Base-by-base conservation (phyloP, 1,140 invertebrate species). In the Drosophila cardini region DNA sequence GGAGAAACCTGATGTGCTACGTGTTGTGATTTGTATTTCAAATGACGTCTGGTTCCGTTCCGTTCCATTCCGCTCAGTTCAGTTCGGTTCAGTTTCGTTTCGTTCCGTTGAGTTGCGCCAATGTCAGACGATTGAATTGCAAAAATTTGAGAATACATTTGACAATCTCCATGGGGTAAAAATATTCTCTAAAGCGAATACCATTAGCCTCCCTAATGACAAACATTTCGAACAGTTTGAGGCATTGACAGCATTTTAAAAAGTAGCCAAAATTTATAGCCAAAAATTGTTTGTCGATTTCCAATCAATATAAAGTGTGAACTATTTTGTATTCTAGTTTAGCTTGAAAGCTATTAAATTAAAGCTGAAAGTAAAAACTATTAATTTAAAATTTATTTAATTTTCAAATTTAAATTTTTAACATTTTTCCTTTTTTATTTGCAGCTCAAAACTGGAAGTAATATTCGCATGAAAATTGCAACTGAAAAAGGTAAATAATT, bases 1-100 rank as follows among this genome's bases (percentile, higher is more conserved):
- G 84, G 77, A 69, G 79, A 83, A 86, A 86, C 83, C 83, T 83
- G 84, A 83, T 89, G 69, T 89, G 83, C 50, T 62, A 76, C 78
- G 72, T 77, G 67, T 67, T 72, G 73, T 78, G 72, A 81, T 82
- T 82, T 82, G 78, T 81, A 65, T 80, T 82, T 79, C 74, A 77
- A 82, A 77, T 82, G 79, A 82, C 73, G 79, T 82, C 78, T 80
- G 79, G 78, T 82, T 81, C 79, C 40, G 40, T 43, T 43, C 15
- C 40, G 6, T 38, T 38, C 36, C 15, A 16, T 18, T 26, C 45
- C 4, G 21, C 5, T 26, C 21, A 4, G 21, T 4, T 26, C 2
- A 26, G 78, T 82, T 81, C 79, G n/a, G 40, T 42, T 43, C 15
- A n/a, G 21, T 26, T 26, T 26, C 45, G 45, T 46, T 46, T 10